A percentile compares a stretch with the other conserved stretches of the same genome.
Evolutionary conservation across 2,113 vertebrate species (phyloP).

Genomic region (Castor canadensis): DNA sequence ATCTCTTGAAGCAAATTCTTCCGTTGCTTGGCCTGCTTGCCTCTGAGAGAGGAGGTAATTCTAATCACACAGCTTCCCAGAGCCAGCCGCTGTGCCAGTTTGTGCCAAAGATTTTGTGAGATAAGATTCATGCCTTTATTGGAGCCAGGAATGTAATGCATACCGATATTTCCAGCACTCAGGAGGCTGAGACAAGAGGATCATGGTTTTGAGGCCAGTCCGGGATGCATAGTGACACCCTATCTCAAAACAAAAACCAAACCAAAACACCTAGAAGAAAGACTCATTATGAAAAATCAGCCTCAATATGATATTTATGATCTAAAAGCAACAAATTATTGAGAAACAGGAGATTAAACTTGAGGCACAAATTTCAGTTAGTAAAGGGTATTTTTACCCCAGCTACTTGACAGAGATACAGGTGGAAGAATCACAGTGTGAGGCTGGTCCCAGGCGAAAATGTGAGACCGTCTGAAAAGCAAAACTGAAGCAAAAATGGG

Average conservation of each 20-base stretch:
- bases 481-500: too few relatives aligned
- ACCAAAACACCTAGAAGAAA: too few relatives aligned
- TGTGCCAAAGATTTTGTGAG: not conserved
- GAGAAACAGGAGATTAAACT: slow-evolving; percentile 8
- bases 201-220: too few relatives aligned
- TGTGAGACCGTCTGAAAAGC: too few relatives aligned
- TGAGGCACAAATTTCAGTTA: not conserved
- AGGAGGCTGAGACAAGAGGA: too few relatives aligned
- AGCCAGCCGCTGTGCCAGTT: not conserved
- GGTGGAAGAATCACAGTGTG: not conserved
- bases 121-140: not conserved
- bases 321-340: slow-evolving; percentile 2
- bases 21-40: slow-evolving; percentile 34
- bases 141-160: too few relatives aligned
- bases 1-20: slow-evolving; percentile 57
- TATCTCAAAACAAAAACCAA: too few relatives aligned
- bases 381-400: not conserved
- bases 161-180: too few relatives aligned
- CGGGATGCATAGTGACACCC: too few relatives aligned
- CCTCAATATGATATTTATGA: not conserved
- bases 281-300: not conserved
- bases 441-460: too few relatives aligned
- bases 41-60: not conserved
- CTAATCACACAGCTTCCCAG: not conserved
- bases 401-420: too few relatives aligned